Base-by-base conservation (phyloP, 2,888 invertebrate species). In the Villa cingulata region DNA sequence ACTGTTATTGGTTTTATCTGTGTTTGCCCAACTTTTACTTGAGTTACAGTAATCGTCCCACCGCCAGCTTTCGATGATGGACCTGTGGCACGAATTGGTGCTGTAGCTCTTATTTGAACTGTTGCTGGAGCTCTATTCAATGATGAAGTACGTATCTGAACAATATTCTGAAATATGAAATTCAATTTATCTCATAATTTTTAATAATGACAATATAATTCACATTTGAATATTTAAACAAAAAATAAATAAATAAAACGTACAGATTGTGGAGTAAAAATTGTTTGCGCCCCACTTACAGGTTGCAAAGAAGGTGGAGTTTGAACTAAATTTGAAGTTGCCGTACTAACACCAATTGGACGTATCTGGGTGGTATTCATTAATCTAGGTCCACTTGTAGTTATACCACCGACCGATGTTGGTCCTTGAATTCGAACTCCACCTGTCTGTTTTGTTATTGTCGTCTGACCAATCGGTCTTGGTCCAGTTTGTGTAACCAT, bases 401-500 rank as follows among this genome's bases (percentile, higher is more conserved):
- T 16, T 14, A 52, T 48, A 20, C 49, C 52, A 32, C 43, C 41
- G 7, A 47, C 47, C 12, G 43, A 27, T 29, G 58, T 57, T 27
- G 63, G 60, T 29, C 59, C 60, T 43, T 67, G 69, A 54, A 69
- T 60, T 43, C 70, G 63, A 46, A 68, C 62, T 46, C 61, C 59
- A 23, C 63, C 60, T 44, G 61, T 53, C 52, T 70, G 70, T 52
- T 72, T 68, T 41, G 71, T 66, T 58, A 70, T 69, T 52, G 70
- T 70, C 42, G 70, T 69, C 48, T 70, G 68, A n/a, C 68, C 67
- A 49, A 68, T 63, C 44, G 70, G 68, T 44, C 70, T 62, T 36
- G 61, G 62, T 49, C 61, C 57, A 36, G 55, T 58, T 46, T 68
- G 70, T 50, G 76, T 70, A 61, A 80, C 76, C 60, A 81, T 74